A percentile compares a stretch with the other conserved stretches of the same genome.
phyloP scores from a whole-genome alignment of 64 coral and sea anemone species.

The Pocillopora verrucosa region DNA sequence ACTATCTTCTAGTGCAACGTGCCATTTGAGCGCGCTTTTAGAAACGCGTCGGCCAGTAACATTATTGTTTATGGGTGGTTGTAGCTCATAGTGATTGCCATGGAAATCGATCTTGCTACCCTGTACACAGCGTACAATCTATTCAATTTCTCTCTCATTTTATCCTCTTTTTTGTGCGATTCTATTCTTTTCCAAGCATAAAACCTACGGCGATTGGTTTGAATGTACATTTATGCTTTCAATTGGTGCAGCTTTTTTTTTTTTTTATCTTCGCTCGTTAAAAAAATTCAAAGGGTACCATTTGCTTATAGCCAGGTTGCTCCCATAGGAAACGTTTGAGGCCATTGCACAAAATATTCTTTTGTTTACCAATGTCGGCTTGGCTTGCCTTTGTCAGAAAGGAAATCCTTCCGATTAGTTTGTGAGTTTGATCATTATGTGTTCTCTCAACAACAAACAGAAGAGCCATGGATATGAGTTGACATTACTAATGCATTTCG shows the following conservation, averaged over 20 bases:
- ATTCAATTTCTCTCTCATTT: too few relatives aligned
- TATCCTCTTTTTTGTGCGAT: too few relatives aligned
- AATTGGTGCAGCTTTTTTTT: neutral
- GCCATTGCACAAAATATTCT: neutral
- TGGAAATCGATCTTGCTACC: too few relatives aligned
- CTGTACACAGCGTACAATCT: too few relatives aligned
- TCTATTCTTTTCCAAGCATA: too few relatives aligned
- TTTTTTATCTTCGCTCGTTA: neutral
- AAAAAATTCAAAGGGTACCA: neutral
- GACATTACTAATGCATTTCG: neutral
- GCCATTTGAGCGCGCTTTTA: too few relatives aligned
- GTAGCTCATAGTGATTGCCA: too few relatives aligned
- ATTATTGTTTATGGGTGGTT: too few relatives aligned
- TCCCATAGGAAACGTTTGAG: neutral
- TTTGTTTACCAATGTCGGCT: neutral
- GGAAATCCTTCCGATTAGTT: neutral
- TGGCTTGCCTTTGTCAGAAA: neutral
- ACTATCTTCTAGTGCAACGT: too few relatives aligned
- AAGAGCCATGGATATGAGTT: neutral
- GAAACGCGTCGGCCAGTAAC: too few relatives aligned
- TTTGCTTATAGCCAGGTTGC: neutral
- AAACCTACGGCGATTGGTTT: neutral
- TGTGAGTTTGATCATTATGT: neutral
- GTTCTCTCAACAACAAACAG: too few relatives aligned
- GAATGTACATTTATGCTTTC: neutral